phyloP scores from a whole-genome alignment of 2,797 vertebrate genomes.

The Cygnus olor region DNA sequence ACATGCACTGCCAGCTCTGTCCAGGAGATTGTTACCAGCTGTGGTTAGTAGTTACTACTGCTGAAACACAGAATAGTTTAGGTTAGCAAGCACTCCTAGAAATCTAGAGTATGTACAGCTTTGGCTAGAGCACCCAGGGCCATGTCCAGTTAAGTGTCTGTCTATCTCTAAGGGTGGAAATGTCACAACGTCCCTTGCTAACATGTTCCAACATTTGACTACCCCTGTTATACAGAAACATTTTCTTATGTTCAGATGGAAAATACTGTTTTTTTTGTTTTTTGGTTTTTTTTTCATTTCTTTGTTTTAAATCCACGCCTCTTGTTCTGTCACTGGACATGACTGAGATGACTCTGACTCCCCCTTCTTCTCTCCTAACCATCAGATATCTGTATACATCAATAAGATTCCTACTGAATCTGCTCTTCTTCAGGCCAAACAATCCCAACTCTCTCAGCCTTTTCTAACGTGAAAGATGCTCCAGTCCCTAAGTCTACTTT shows the following conservation, averaged over 20 bases:
- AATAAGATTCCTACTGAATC: not conserved
- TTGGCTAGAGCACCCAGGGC: no score
- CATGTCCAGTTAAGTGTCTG: not conserved
- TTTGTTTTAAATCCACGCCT: not conserved
- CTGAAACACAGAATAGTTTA: not conserved
- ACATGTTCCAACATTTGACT: not conserved
- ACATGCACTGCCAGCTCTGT: rapidly evolving
- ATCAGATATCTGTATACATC: not conserved
- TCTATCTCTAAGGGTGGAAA: not conserved
- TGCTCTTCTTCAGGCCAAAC: not conserved
- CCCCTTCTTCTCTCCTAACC: not conserved
- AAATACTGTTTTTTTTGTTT: not conserved
- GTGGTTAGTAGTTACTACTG: not conserved
- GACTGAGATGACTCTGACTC: not conserved
- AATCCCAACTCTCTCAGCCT: not conserved
- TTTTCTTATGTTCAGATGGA: not conserved
- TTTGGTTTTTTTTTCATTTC: not conserved
- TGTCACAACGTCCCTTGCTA: not conserved
- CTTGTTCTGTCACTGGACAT: not conserved
- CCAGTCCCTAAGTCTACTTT: not conserved
- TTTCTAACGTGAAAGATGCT: not conserved
- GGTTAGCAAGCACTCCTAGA: not conserved
- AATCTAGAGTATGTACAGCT: not conserved
- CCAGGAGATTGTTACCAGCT: not conserved
- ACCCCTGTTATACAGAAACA: not conserved